Evolutionary conservation across 2,888 invertebrate genomes (phyloP).

Genomic region (Agrilus biguttatus): DNA sequence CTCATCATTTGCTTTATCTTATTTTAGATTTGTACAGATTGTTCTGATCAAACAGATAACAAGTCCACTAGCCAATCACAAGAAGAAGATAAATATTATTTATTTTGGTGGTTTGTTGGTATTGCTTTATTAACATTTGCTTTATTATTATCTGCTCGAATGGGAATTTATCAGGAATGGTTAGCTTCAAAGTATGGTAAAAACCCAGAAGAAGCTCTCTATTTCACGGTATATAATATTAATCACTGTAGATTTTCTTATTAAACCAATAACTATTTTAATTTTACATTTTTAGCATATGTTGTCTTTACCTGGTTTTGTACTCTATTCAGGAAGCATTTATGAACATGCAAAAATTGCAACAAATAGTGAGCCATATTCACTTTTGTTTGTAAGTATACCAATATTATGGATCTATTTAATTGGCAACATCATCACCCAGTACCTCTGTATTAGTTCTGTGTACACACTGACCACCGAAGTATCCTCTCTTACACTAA

Average conservation of each 20-base stretch:
- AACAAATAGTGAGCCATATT: conserved; percentile 45
- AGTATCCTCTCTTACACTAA: conserved; percentile 87
- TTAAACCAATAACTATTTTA: neutral
- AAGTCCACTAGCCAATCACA: conserved; percentile 29
- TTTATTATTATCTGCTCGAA: conserved; percentile 80
- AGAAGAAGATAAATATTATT: conserved; percentile 38
- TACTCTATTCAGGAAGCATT: conserved; percentile 65
- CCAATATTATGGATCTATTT: conserved; percentile 70
- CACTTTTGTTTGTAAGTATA: conserved; percentile 43
- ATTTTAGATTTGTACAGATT: conserved; percentile 7
- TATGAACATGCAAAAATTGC: conserved; percentile 61
- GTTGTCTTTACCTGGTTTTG: conserved; percentile 78
- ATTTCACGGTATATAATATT: conserved; percentile 50
- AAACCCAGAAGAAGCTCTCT: conserved; percentile 78
- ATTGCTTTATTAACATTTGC: conserved; percentile 75
- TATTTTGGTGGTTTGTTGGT: conserved; percentile 53
- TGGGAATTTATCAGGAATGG: conserved; percentile 86
- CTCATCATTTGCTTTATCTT: neutral
- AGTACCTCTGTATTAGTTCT: conserved; percentile 87
- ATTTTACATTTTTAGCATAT: conserved; percentile 50
- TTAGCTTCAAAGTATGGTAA: conserved; percentile 76
- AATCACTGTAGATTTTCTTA: neutral
- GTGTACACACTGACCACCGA: conserved; percentile 91
- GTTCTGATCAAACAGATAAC: conserved; percentile 26
- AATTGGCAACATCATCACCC: conserved; percentile 70